Base-by-base conservation (phyloP, 2,888 invertebrate species). In the Ornithoptera alexandrae region DNA sequence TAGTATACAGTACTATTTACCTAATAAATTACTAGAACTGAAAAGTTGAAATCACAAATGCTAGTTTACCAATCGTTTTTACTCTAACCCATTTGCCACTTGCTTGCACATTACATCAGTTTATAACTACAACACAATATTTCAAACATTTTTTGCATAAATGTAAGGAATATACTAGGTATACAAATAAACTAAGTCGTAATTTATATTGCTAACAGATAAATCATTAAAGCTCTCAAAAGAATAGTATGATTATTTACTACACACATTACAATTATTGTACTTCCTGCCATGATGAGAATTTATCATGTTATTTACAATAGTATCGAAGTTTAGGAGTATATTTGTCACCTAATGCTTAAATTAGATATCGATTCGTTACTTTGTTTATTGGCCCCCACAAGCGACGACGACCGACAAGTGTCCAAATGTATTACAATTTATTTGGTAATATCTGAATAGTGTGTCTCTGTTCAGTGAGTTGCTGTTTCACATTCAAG, bases 361-460 rank as follows among this genome's bases (percentile, higher is more conserved):
- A 57, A 57, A 57, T 57, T 64, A 56, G 63, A n/a, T 64, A n/a
- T 64, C 36, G n/a, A 24, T 53, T 56, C 56, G 56, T 30, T 53
- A 30, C 56, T 42, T 15, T 4, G n/a, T 36, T 3, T 36, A 30
- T n/a, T 30, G 56, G 56, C 18, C 24, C n/a, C 46, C 42, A 46
- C 63, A 56, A 64, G 36, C 12, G n/a, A 64, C 65, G n/a, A 7
- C n/a, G 57, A 15, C 36, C 30, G 8, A 53, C 39, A 58, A 30
- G 39, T 65, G 58, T 65, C 39, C 65, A 58, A 39, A 57, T 39
- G n/a, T 65, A 39, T 57, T 39, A 58, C 42, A 58, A 39, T 65
- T 58, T 57, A 42, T 65, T n/a, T 22, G n/a, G 57, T 57, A 65
- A 57, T 57, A 57, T 57, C 39, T 57, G 65, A 65, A 65, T 39